Conservation (phyloP, 2,113 vertebrate species). For the Hydropotes inermis region DNA sequence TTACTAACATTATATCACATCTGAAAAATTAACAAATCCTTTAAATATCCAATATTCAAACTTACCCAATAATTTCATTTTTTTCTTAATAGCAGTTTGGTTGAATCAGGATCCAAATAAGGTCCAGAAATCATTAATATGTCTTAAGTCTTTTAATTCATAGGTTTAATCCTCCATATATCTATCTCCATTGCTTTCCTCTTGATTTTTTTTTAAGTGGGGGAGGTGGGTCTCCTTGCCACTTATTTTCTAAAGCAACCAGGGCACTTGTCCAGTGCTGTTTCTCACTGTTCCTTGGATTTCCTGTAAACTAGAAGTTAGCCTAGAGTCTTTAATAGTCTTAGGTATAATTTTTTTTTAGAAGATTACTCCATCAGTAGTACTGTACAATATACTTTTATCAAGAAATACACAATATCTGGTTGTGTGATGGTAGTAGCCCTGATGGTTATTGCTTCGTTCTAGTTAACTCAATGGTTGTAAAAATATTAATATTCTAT, state of each 20-base stretch:
- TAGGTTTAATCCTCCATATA: not conserved
- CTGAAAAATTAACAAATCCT: not conserved
- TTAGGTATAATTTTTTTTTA: not conserved
- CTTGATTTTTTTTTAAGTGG: not conserved
- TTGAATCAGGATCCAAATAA: not conserved
- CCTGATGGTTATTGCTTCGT: not conserved
- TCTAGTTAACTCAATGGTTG: not conserved
- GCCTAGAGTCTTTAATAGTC: not conserved
- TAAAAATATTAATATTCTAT: not conserved
- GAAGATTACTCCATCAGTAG: not conserved
- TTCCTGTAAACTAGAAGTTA: not conserved
- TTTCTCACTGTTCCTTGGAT: not conserved
- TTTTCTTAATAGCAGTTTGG: not conserved
- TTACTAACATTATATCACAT: not conserved
- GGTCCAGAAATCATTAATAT: not conserved
- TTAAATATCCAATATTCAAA: not conserved
- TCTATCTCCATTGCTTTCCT: not conserved
- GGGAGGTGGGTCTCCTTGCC: not conserved
- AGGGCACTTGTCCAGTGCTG: not conserved
- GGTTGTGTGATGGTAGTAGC: not conserved
- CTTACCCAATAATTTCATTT: not conserved
- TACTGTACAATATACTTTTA: not conserved
- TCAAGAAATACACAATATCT: not conserved
- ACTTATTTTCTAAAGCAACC: not conserved
- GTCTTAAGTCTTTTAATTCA: not conserved